Percentiles rank a stretch among this genome's conserved stretches.
Evolutionary conservation across 2,888 invertebrate genomes (phyloP).

Genomic region (Morinoia aosen): DNA sequence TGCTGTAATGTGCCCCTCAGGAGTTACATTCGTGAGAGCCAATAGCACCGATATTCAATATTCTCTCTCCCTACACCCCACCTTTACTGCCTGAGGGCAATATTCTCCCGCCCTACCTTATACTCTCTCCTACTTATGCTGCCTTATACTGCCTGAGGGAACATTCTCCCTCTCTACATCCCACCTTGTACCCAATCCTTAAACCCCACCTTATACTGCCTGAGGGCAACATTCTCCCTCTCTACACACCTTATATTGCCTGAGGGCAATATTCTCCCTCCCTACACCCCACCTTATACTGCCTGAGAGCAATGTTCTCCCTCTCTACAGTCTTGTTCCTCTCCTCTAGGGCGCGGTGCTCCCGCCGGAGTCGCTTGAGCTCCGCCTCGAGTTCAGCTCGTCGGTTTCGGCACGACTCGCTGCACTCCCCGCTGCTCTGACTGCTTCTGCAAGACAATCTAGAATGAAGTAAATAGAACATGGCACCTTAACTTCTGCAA

Average conservation of each 20-base stretch:
- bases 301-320: conserved; percentile 71
- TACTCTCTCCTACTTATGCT: neutral
- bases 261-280: neutral
- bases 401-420: conserved; percentile 78
- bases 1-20: too few species aligned
- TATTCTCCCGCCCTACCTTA: neutral
- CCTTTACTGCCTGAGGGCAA: too few species aligned
- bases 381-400: conserved; percentile 79
- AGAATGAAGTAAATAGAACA: too few species aligned
- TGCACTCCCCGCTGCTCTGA: conserved; percentile 75
- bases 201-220: neutral
- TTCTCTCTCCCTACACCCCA: neutral
- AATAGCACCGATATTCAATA: neutral
- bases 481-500: too few species aligned
- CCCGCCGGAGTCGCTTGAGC: conserved; percentile 78
- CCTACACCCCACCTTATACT: conserved; percentile 50
- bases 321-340: conserved; percentile 76
- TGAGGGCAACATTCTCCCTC: neutral
- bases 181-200: neutral
- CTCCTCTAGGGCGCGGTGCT: conserved; percentile 79
- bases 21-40: too few species aligned
- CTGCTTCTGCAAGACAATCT: neutral
- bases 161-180: neutral
- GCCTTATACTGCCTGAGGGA: neutral
- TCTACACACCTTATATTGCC: neutral